Percentiles rank a stretch among this genome's conserved stretches.
Conservation (phyloP, 1,140 invertebrate species). For the Neodiprion pinetum region DNA sequence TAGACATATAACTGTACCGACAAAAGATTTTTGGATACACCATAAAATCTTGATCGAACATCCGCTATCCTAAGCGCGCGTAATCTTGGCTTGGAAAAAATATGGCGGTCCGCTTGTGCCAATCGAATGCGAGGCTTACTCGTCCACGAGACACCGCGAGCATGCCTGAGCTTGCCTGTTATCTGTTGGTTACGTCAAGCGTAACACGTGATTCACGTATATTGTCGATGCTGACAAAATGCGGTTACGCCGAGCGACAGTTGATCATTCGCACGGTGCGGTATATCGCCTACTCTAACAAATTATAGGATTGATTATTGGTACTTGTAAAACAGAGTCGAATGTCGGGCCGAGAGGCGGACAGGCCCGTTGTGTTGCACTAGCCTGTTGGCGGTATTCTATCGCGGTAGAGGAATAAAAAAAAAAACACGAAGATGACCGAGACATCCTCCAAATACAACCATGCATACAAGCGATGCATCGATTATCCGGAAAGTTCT, state of each 20-base stretch:
- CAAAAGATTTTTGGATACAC: too few species aligned
- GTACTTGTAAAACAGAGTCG: too few species aligned
- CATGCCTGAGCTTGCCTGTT: background rate
- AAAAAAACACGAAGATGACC: background rate
- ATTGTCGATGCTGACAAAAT: background rate
- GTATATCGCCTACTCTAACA: background rate
- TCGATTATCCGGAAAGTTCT: background rate
- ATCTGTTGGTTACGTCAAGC: background rate
- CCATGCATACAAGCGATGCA: background rate
- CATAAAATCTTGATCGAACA: too few species aligned
- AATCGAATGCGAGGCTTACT: background rate
- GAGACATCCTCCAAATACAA: background rate
- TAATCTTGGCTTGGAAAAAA: background rate
- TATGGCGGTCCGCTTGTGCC: background rate
- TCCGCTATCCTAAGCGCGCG: background rate
- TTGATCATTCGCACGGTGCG: background rate
- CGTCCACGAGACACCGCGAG: background rate
- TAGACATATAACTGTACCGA: too few species aligned
- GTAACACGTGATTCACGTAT: constrained; percentile 5
- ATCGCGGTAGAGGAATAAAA: too few species aligned
- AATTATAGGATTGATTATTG: background rate
- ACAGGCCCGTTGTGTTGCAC: too few species aligned
- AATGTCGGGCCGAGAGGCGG: too few species aligned
- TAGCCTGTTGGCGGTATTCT: too few species aligned
- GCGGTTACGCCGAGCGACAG: background rate